Percentiles rank a stretch among this genome's conserved stretches.
phyloP scores from a whole-genome alignment of 2,888 invertebrate genomes.

The Tenthredo scrophulariae region DNA sequence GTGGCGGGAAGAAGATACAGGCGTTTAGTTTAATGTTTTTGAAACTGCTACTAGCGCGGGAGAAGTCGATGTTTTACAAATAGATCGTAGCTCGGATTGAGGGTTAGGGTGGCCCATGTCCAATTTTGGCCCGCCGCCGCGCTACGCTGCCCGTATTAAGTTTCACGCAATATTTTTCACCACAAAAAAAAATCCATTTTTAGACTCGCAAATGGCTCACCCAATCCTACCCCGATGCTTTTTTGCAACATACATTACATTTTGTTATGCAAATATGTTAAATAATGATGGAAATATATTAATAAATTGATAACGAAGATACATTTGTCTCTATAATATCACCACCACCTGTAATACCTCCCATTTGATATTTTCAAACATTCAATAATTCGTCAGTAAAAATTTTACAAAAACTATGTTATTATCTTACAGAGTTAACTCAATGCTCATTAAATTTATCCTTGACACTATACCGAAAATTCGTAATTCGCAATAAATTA shows the following conservation, averaged over 20 bases:
- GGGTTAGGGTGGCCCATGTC: constrained; percentile 77
- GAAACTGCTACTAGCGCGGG: constrained; percentile 71
- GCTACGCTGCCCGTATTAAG: constrained; percentile 76
- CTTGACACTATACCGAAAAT: not conserved
- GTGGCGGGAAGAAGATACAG: not conserved
- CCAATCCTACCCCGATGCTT: not conserved
- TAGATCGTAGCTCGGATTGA: constrained; percentile 75
- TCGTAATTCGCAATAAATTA: not conserved
- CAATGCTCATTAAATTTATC: not conserved
- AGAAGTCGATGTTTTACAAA: constrained; percentile 78
- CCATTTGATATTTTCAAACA: not conserved
- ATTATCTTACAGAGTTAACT: not conserved
- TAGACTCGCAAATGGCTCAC: constrained; percentile 53
- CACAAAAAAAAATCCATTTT: constrained; percentile 66
- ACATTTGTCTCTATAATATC: not conserved
- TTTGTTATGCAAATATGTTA: not conserved
- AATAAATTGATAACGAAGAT: not conserved
- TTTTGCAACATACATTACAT: constrained; percentile 1
- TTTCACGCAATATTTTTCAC: constrained; percentile 77
- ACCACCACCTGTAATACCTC: not conserved
- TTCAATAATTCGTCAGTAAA: not conserved
- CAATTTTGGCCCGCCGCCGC: constrained; percentile 77
- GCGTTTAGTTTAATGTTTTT: constrained; percentile 64
- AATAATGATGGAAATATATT: not conserved
- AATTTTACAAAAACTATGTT: not conserved